A percentile compares a stretch with the other conserved stretches of the same genome.
Conservation (phyloP, 2,113 vertebrate species). For the Furnarius figulus region DNA sequence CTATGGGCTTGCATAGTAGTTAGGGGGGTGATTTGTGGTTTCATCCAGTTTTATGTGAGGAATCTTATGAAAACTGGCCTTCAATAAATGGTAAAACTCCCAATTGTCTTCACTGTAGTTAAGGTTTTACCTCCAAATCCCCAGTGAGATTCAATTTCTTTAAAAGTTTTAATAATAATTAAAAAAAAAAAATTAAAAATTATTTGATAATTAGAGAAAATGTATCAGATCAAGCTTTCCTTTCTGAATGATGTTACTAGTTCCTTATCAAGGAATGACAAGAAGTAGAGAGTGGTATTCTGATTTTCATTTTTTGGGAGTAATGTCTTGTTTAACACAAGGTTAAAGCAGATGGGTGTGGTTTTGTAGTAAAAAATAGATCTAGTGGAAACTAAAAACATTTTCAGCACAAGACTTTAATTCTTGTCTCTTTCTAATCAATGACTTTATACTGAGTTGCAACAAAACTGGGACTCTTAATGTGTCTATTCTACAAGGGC, state of each 20-base stretch:
- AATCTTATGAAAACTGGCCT: not conserved
- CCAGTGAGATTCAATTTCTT: not conserved
- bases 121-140: not conserved
- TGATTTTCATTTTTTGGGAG: not conserved
- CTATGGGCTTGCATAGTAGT: not conserved
- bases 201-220: not conserved
- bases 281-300: not conserved
- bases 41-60: not conserved
- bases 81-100: not conserved
- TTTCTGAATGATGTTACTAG: not conserved
- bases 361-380: not conserved
- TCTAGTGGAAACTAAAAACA: not conserved
- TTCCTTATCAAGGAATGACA: not conserved
- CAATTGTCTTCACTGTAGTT: not conserved
- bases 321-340: not conserved
- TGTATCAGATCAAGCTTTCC: not conserved
- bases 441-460: conserved; percentile 3
- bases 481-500: not conserved
- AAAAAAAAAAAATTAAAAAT: not conserved
- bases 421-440: not conserved
- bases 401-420: not conserved
- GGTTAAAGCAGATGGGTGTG: not conserved
- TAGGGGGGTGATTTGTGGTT: not conserved
- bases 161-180: not conserved
- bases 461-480: conserved; percentile 4